Evolutionary conservation across 64 coral and sea anemone species (phyloP).

Genomic region (Exaiptasia diaphana): DNA sequence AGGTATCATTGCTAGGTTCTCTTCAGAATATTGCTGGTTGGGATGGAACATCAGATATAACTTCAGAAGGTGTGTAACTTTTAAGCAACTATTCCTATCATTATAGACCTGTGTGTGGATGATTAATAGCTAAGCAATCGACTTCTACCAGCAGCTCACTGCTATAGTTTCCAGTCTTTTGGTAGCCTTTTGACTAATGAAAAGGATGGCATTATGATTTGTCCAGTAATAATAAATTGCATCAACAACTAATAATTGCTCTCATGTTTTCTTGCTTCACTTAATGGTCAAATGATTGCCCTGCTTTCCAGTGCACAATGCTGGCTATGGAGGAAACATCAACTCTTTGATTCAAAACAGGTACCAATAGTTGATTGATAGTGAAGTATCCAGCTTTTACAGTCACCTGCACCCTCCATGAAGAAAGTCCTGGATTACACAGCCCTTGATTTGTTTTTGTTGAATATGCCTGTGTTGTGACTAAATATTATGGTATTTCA

Average conservation of each 20-base stretch:
- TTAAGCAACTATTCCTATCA: too few species aligned
- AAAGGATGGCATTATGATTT: not conserved
- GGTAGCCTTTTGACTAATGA: not conserved
- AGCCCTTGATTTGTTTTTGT: too few species aligned
- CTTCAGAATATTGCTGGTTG: conserved; percentile 82
- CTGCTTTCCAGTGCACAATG: conserved; percentile 34
- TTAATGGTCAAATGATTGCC: too few species aligned
- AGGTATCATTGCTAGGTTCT: conserved; percentile 84
- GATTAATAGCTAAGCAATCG: not conserved
- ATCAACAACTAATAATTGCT: too few species aligned
- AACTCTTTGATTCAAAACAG: conserved; percentile 27
- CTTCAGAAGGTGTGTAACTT: conserved; percentile 45
- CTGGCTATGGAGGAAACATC: conserved; percentile 37
- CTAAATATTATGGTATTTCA: not conserved
- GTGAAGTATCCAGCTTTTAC: not conserved
- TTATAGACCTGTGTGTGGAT: too few species aligned
- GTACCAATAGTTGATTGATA: not conserved
- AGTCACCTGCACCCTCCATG: too few species aligned
- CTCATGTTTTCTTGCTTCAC: too few species aligned
- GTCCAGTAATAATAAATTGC: too few species aligned
- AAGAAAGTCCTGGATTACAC: too few species aligned
- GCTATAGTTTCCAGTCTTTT: not conserved
- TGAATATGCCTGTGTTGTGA: too few species aligned
- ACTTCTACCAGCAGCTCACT: not conserved
- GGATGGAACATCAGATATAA: conserved; percentile 60